Base-by-base conservation (phyloP, 1,140 invertebrate genomes). In the Brachionus rubens region DNA sequence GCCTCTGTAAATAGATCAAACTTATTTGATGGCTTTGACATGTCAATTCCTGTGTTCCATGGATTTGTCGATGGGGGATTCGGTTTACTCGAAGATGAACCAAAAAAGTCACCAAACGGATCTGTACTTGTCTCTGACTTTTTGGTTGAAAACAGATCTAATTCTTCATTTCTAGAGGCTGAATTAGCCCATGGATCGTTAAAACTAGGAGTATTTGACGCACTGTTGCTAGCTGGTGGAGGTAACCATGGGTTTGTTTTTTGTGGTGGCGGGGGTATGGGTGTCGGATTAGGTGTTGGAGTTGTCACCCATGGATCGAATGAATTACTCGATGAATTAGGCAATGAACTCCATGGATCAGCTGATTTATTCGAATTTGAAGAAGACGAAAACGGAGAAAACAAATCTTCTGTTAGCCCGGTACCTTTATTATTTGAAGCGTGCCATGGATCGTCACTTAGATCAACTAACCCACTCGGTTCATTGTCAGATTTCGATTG, bases 401-500 rank as follows among this genome's bases (percentile, higher is more conserved):
- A 50, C 7, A 70, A 48, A 70, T 48, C 43, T 16, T 70, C 43
- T 16, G n/a, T 48, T 21, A 59, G 7, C 1, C 21, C 26, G 12
- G 16, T 75, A 7, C 21, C 33, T 33, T 36, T 3, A 7, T 56
- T 36, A 56, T n/a, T 33, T 16, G 48, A 30, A 1, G 26, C 14
- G 3, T 24, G 36, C 72, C 72, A 75, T 41, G 72, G 50, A 30
- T 75, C 72, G 12, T 72, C 36, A 40, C 68, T 28, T n/a, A 48
- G 19, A 50, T 72, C 50, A 4, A 48, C 50, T 12, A 72, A 14
- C 5, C 68, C 46, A 6, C 21, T 50, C 0, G 68, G 46, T 9
- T 50, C 30, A 16, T 33, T 16, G 47, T 72, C 46, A 16, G 24
- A 28, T 40, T 72, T 72, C 9, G 72, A 75, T 33, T 54, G 50